Evolutionary conservation across 2,888 invertebrate genomes (phyloP).

Genomic region (Cerastoderma edule): DNA sequence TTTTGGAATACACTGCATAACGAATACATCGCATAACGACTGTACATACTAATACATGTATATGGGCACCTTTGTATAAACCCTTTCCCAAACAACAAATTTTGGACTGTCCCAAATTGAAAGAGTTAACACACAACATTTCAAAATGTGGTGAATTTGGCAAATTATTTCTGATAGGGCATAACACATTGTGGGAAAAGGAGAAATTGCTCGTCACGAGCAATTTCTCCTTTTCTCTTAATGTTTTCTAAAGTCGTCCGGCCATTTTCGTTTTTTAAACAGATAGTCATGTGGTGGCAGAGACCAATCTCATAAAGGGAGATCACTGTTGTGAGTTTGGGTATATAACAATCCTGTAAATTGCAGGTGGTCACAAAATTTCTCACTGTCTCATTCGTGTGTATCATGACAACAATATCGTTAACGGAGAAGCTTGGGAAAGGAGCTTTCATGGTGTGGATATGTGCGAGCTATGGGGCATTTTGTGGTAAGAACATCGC

Average conservation of each 20-base stretch:
- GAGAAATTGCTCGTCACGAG: no score
- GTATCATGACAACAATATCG: constrained; percentile 38
- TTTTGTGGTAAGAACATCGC: constrained; percentile 32
- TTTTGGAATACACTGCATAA: no score
- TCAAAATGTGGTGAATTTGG: no score
- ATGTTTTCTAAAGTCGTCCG: neutral
- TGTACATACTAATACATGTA: no score
- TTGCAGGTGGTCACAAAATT: constrained; percentile 37
- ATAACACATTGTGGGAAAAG: neutral
- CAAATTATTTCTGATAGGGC: no score
- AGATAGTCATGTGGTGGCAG: no score
- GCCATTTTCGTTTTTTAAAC: no score
- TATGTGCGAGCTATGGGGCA: constrained; percentile 41
- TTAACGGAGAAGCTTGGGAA: constrained; percentile 43
- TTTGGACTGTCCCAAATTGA: neutral
- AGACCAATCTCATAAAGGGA: no score
- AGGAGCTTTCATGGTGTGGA: constrained; percentile 50
- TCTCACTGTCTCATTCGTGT: constrained; percentile 27
- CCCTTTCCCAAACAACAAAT: neutral
- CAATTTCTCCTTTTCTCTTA: constrained; percentile 4
- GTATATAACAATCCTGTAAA: neutral
- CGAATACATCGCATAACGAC: no score
- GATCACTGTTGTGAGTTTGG: no score
- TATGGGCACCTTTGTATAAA: no score
- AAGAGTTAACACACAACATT: neutral